Conservation (phyloP, 2,797 vertebrate species). For the Phylloscopus collybita region DNA sequence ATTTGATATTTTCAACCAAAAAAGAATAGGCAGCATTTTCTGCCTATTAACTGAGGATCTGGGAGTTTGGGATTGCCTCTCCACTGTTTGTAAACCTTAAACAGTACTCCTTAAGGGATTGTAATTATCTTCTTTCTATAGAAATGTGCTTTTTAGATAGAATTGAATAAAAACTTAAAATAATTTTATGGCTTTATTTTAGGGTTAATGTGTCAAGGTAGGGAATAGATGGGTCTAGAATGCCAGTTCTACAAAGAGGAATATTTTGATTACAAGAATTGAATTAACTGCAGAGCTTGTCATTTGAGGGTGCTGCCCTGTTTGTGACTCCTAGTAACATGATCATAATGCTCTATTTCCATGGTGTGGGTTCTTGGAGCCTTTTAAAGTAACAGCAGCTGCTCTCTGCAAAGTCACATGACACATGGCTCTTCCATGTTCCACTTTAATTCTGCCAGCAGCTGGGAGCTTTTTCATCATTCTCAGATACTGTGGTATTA, state of each 20-base stretch:
- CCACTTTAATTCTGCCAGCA: not conserved
- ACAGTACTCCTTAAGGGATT: not conserved
- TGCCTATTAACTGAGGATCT: not conserved
- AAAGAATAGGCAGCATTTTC: not conserved
- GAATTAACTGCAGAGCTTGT: not conserved
- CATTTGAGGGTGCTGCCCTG: not conserved
- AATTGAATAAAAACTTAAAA: not conserved
- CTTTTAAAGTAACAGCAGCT: constrained; percentile 45
- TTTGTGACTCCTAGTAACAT: not conserved
- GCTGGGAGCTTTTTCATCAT: not conserved
- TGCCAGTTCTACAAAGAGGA: not conserved
- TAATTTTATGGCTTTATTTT: not conserved
- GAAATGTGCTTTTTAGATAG: not conserved
- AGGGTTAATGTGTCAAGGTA: not conserved
- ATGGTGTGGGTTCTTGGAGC: not conserved
- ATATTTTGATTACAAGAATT: not conserved
- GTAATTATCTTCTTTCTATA: not conserved
- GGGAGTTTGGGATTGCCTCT: not conserved
- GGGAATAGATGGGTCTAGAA: not conserved
- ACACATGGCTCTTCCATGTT: not conserved
- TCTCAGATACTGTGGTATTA: not conserved
- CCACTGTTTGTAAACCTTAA: not conserved
- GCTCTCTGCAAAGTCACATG: not conserved
- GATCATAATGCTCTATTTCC: constrained; percentile 17
- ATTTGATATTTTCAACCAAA: not conserved